Evolutionary conservation across 2,113 vertebrate genomes (phyloP), one percentile per base, ranked within the genome.

Genomic region (Microcebus murinus): DNA sequence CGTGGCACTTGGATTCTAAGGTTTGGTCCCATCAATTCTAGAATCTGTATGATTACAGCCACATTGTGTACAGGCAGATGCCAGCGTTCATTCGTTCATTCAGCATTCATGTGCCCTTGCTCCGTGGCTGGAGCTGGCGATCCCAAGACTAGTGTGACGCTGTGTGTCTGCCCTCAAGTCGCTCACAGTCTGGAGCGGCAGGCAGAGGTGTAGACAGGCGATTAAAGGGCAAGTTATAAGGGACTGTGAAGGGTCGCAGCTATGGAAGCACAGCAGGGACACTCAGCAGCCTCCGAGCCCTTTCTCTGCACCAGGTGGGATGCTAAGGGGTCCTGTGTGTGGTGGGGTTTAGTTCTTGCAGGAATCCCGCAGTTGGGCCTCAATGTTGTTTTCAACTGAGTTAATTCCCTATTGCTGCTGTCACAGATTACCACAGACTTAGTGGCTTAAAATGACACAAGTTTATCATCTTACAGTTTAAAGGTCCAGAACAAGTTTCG

Each of bases 401-500:
- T 80, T 52, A 39, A 45, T 94, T 93, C 95, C 65, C 79, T 79
- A 23, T 67, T 82, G 29, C 50, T 81, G 85, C 79, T 77, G 12
- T 93, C 74, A 97, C 55, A 91, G 87, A 74, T 89, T 45, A 45
- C 59, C 18, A 63, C 31, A 63, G 67, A 71, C 8, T 42, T 86
- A 50, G 73, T 83, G 87, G 36, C 59, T 84, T 63, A 59, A 95
- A 50, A 89, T 45, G 76, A n/a, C 34, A 57, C 42, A 52, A 85
- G 52, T 73, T 84, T 83, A 50, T 83, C 45, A 31, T 34, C 59
- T 83, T 74, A 63, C 50, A 71, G 65, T 70, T 87, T 61, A 86
- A 55, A 89, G 86, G 79, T 90, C 57, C 50, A 61, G 52, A 90
- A n/a, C 70, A 36, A 36, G 50, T 70, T 42, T 55, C 11, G 3